Conservation (phyloP, 2,797 vertebrate species). For the Chelonia mydas region DNA sequence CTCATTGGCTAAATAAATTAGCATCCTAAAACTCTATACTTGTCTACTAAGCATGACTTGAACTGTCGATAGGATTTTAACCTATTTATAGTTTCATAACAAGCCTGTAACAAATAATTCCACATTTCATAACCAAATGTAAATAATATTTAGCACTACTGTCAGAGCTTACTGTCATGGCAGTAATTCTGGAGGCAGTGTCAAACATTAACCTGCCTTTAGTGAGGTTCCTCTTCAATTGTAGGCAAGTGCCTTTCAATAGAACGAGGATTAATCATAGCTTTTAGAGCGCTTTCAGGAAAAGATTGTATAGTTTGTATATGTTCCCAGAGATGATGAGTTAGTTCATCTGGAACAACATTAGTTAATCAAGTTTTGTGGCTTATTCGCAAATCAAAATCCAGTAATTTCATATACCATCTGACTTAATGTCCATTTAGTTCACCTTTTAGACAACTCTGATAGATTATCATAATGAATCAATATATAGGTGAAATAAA, state of each 20-base stretch:
- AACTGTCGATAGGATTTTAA: slow-evolving; percentile 43
- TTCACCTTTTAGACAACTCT: slow-evolving; percentile 62
- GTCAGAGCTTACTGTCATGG: slow-evolving; percentile 12
- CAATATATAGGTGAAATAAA: slow-evolving; percentile 29
- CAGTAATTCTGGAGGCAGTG: slow-evolving; percentile 13
- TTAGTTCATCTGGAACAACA: slow-evolving; percentile 78
- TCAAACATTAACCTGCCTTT: neutral
- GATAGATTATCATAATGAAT: slow-evolving; percentile 22
- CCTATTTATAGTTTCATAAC: slow-evolving; percentile 27
- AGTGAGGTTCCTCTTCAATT: slow-evolving; percentile 24
- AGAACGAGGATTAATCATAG: slow-evolving; percentile 69
- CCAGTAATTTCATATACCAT: slow-evolving; percentile 72
- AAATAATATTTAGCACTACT: slow-evolving; percentile 15
- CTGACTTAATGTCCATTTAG: slow-evolving; percentile 71
- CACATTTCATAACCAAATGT: neutral
- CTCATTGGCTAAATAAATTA: slow-evolving; percentile 3
- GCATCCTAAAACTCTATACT: slow-evolving; percentile 15
- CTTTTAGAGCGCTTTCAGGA: slow-evolving; percentile 47
- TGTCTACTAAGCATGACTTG: slow-evolving; percentile 8
- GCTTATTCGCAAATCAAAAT: slow-evolving; percentile 79
- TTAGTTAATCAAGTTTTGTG: slow-evolving; percentile 78
- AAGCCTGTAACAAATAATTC: neutral
- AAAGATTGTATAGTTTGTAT: slow-evolving; percentile 5
- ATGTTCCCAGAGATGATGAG: slow-evolving; percentile 68
- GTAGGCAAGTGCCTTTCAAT: slow-evolving; percentile 1